These are phyloP conservation scores for Benitochromis conjunctus DNA, from an alignment of 2,113 vertebrate species.

Conservation along the genomic window DNA sequence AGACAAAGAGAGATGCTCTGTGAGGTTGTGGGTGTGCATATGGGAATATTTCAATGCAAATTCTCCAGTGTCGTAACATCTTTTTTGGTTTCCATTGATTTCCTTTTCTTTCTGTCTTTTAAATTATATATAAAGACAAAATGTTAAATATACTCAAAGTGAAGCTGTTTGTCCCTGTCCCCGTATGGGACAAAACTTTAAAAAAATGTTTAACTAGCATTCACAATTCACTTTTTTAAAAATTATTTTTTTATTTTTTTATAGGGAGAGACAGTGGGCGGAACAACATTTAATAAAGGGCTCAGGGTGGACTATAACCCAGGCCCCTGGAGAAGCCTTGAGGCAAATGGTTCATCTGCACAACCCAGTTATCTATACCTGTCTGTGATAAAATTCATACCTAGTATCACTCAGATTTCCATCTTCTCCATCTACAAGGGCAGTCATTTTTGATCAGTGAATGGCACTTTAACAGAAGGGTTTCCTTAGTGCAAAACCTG, in stretches of 20 bases:
- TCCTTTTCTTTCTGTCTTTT: not conserved
- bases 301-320: not conserved
- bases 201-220: not conserved
- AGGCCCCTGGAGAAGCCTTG: not conserved
- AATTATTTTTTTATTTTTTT: too few relatives aligned
- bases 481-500: not conserved
- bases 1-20: slow-evolving; percentile 30
- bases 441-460: not conserved
- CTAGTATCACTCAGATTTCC: not conserved
- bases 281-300: not conserved
- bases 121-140: not conserved
- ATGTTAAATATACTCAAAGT: not conserved
- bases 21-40: slow-evolving; percentile 17
- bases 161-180: not conserved
- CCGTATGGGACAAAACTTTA: not conserved
- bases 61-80: not conserved
- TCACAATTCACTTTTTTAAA: too few relatives aligned
- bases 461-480: not conserved
- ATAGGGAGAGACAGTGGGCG: not conserved
- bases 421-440: not conserved
- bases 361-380: not conserved
- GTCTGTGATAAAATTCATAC: not conserved
- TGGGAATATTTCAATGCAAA: slow-evolving; percentile 21
- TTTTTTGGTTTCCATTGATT: not conserved
- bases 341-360: not conserved